Conservation (phyloP, 2,113 vertebrate species). For the Cacatua alba region DNA sequence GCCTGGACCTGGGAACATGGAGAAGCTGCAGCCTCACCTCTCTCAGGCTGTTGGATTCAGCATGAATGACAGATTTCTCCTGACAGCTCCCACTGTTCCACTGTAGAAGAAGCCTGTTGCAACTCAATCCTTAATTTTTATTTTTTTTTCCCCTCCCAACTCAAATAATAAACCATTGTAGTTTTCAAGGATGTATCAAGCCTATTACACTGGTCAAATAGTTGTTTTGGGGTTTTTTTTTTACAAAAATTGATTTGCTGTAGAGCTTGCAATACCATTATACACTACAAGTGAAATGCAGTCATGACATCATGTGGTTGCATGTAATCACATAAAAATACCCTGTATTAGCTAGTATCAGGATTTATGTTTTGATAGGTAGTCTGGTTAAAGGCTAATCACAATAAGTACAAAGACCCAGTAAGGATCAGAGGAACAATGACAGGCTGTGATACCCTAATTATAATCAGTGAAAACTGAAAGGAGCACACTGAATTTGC, state of each 20-base stretch:
- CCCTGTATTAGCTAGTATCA: background rate
- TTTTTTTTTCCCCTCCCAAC: background rate
- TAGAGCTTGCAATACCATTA: background rate
- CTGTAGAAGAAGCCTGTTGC: background rate
- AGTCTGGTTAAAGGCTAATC: background rate
- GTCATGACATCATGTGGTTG: background rate
- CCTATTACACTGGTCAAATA: background rate
- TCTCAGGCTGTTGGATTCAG: background rate
- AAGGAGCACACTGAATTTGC: background rate
- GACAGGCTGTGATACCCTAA: background rate
- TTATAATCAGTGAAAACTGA: background rate
- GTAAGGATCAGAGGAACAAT: background rate
- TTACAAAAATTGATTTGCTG: background rate
- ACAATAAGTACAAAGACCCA: background rate
- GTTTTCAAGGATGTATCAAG: background rate
- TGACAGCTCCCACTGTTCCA: background rate
- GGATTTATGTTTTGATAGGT: background rate
- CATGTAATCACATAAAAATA: background rate
- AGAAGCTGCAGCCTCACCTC: background rate
- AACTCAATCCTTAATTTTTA: background rate
- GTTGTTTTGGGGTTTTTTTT: background rate
- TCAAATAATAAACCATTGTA: background rate
- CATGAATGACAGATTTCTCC: background rate
- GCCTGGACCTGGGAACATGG: background rate
- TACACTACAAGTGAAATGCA: background rate